Conservation (phyloP, 1,140 invertebrate genomes). For the Temnothorax curvispinosus region DNA sequence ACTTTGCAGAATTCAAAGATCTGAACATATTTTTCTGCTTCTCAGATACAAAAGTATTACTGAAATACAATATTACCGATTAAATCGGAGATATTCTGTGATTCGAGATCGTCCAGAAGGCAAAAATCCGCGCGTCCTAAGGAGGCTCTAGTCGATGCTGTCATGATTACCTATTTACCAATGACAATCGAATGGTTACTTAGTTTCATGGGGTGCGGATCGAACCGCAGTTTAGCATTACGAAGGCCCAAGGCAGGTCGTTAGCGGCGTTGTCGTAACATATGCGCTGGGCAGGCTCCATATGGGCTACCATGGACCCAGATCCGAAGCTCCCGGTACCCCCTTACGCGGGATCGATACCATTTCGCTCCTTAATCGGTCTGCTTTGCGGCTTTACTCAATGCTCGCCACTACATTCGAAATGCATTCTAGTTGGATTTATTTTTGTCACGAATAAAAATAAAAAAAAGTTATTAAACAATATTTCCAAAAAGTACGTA, state of each 20-base stretch:
- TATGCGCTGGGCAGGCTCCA: slow-evolving; percentile 86
- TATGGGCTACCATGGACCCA: slow-evolving; percentile 83
- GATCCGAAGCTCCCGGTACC: slow-evolving; percentile 76
- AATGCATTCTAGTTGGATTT: neutral
- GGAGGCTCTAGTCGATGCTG: slow-evolving; percentile 52
- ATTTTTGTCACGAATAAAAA: neutral
- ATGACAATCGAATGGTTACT: slow-evolving; percentile 84
- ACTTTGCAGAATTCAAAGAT: neutral
- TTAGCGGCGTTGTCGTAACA: slow-evolving; percentile 85
- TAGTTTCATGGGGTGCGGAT: slow-evolving; percentile 81
- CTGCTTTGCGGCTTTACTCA: slow-evolving; percentile 72
- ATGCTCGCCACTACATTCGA: slow-evolving; percentile 40
- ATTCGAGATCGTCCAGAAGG: neutral
- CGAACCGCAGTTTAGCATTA: slow-evolving; percentile 85
- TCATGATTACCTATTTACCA: slow-evolving; percentile 81
- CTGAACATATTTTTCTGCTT: neutral
- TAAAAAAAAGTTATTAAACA: neutral
- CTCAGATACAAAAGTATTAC: neutral
- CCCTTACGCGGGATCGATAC: slow-evolving; percentile 76
- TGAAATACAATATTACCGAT: neutral
- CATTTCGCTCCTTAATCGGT: slow-evolving; percentile 81
- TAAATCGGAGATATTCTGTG: neutral
- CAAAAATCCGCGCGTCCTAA: neutral
- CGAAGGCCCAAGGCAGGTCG: slow-evolving; percentile 83
- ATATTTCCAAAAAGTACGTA: neutral